A percentile compares a stretch with the other conserved stretches of the same genome.
Conservation (phyloP, 2,113 vertebrate species). For the Rostratula benghalensis region DNA sequence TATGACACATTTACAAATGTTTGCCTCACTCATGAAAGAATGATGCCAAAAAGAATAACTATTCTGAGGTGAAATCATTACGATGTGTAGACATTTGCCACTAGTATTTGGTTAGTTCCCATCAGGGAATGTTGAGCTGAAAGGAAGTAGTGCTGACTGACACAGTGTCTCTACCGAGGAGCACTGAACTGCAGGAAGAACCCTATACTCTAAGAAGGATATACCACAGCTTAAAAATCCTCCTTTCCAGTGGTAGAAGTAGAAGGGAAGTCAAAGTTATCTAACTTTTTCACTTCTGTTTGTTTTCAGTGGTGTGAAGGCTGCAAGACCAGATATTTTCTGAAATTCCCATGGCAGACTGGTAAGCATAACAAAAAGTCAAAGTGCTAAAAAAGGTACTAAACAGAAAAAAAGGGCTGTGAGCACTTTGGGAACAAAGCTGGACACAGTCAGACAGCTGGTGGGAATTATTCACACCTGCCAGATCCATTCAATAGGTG, state of each 20-base stretch:
- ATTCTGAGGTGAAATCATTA: not conserved
- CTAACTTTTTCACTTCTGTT: not conserved
- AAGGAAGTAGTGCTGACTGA: not conserved
- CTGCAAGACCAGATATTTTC: not conserved
- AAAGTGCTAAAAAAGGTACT: not conserved
- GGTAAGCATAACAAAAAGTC: not conserved
- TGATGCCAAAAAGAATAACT: not conserved
- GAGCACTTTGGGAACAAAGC: not conserved
- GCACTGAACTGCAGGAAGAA: not conserved
- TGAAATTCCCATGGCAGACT: not conserved
- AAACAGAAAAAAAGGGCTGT: not conserved
- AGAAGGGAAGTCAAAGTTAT: not conserved
- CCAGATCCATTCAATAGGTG: not conserved
- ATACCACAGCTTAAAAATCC: not conserved
- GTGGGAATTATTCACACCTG: not conserved
- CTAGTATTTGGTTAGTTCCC: not conserved
- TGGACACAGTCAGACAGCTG: not conserved
- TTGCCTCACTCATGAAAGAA: not conserved
- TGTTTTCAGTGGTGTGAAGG: not conserved
- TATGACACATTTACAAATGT: not conserved
- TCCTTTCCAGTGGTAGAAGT: not conserved
- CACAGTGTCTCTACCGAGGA: not conserved
- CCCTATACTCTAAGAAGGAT: not conserved
- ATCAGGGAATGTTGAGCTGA: not conserved
- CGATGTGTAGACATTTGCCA: not conserved